phyloP scores from a whole-genome alignment of 1,140 invertebrate species.

The Euwallacea similis region DNA sequence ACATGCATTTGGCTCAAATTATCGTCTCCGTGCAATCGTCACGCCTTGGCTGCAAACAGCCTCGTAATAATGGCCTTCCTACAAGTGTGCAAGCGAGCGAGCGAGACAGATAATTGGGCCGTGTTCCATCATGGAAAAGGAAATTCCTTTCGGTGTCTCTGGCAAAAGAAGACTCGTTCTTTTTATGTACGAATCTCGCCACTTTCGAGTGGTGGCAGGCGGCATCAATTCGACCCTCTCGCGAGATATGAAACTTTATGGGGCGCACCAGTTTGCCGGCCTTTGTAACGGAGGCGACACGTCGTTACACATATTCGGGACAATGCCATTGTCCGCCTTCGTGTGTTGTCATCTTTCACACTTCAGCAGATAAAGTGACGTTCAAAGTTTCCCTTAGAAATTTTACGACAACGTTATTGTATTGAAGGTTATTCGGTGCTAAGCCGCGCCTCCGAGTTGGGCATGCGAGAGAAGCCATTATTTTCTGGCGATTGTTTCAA shows the following conservation, averaged over 20 bases:
- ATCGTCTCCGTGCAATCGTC: not conserved
- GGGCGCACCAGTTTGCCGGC: conserved; percentile 29
- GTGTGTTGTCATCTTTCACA: conserved; percentile 28
- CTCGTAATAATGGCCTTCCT: too few species aligned
- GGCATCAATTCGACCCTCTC: conserved; percentile 14
- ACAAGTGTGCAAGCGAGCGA: too few species aligned
- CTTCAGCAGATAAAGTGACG: conserved; percentile 10
- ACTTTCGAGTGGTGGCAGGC: conserved; percentile 17
- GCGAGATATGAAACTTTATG: conserved; percentile 29
- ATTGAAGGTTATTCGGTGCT: not conserved
- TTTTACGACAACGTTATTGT: not conserved
- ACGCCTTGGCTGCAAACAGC: not conserved
- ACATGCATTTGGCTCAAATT: conserved; percentile 1
- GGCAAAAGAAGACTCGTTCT: not conserved
- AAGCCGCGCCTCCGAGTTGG: not conserved
- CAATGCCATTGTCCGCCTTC: conserved; percentile 16
- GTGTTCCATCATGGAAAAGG: too few species aligned
- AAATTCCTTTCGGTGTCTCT: too few species aligned
- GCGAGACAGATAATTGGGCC: too few species aligned
- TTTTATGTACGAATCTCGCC: conserved; percentile 6
- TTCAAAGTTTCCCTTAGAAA: conserved; percentile 9
- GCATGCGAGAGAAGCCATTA: not conserved
- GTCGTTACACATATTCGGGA: conserved; percentile 28
- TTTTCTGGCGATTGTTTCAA: too few species aligned
- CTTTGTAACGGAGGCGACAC: conserved; percentile 30